A percentile compares a stretch with the other conserved stretches of the same genome.
phyloP scores from a whole-genome alignment of 2,797 vertebrate genomes.

The Paedocypris micromegethes region DNA sequence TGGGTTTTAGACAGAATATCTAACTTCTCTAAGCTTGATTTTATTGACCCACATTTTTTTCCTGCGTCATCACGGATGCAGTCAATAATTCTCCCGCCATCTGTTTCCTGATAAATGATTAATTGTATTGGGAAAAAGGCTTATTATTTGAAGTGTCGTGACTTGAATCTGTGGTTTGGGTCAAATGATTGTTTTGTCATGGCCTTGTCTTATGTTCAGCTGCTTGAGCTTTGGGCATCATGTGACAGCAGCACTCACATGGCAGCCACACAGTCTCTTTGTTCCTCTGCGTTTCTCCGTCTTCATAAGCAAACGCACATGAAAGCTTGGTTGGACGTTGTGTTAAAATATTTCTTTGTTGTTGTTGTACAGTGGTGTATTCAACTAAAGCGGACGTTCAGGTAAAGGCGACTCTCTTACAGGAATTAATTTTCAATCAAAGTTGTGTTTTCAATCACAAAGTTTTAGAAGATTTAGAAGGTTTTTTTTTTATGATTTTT shows the following conservation, averaged over 20 bases:
- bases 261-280: conserved; percentile 8
- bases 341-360: not conserved
- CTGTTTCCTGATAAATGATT: not conserved
- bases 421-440: too few relatives aligned
- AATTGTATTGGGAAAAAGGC: not conserved
- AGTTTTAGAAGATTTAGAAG: too few relatives aligned
- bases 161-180: too few relatives aligned
- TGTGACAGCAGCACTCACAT: conserved; percentile 26
- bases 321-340: not conserved
- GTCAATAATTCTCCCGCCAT: not conserved
- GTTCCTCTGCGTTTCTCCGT: not conserved
- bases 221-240: conserved; percentile 13
- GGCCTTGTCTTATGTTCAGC: too few relatives aligned
- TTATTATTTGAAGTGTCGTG: too few relatives aligned
- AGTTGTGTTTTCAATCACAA: too few relatives aligned
- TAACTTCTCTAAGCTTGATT: not conserved
- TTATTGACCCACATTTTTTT: conserved; percentile 8
- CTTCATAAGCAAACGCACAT: not conserved
- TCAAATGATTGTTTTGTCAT: too few relatives aligned
- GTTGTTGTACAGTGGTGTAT: not conserved
- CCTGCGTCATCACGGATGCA: not conserved
- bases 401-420: conserved; percentile 8
- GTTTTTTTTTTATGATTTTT: too few relatives aligned
- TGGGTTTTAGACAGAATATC: too few relatives aligned
- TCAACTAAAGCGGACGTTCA: not conserved